Percentiles rank a stretch among this genome's conserved stretches.
phyloP scores from a whole-genome alignment of 2,113 vertebrate species.

The Fulica atra region DNA sequence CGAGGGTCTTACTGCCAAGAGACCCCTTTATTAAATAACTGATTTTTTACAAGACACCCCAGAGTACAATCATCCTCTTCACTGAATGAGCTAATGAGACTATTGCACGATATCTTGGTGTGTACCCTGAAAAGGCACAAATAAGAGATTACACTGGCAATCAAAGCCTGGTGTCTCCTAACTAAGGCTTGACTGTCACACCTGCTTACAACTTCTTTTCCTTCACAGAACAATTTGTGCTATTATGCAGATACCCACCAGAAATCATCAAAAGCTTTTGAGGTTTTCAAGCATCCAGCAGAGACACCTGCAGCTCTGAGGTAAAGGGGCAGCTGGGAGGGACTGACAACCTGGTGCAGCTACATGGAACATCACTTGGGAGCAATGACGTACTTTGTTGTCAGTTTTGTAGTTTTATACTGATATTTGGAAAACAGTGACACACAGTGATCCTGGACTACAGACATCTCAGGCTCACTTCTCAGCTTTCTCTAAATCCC shows the following conservation, averaged over 20 bases:
- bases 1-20: neutral
- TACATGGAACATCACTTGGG: neutral
- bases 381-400: neutral
- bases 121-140: neutral
- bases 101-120: neutral
- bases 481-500: neutral
- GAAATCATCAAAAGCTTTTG: neutral
- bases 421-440: neutral
- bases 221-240: neutral
- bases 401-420: neutral
- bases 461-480: neutral
- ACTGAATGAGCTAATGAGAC: conserved; percentile 38
- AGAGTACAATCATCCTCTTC: conserved; percentile 17
- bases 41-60: neutral
- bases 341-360: neutral
- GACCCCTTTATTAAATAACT: conserved; percentile 10
- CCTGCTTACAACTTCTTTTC: neutral
- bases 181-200: neutral
- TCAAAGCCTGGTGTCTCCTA: neutral
- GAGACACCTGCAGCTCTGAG: neutral
- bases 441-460: neutral
- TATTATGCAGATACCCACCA: neutral
- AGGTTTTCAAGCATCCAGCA: neutral
- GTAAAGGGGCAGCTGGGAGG: neutral
- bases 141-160: neutral